Conservation (phyloP, 2,888 invertebrate genomes). For the Ormyrus rosae region DNA sequence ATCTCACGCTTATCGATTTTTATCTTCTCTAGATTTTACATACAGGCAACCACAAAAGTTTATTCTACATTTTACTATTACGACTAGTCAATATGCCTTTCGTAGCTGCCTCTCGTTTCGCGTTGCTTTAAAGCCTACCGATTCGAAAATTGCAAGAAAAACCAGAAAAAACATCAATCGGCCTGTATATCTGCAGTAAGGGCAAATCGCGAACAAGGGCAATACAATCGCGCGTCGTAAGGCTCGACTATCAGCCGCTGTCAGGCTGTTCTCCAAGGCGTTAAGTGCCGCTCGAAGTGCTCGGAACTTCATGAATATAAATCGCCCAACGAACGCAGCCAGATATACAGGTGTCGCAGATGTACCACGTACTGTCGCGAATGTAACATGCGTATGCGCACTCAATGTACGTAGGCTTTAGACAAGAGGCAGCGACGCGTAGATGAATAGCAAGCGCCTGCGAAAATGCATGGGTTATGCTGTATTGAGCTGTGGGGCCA, state of each 20-base stretch:
- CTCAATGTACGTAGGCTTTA: conserved; percentile 7
- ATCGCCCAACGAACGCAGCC: conserved; percentile 28
- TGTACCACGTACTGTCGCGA: not conserved
- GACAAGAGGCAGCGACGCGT: conserved; percentile 62
- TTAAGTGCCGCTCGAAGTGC: conserved; percentile 37
- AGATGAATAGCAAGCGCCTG: conserved; percentile 71
- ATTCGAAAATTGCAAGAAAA: too few relatives aligned
- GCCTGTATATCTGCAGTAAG: too few relatives aligned
- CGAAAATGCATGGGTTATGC: conserved; percentile 74
- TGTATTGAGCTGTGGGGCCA: conserved; percentile 73
- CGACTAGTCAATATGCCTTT: conserved; percentile 29
- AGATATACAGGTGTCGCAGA: not conserved
- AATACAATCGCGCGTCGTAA: not conserved
- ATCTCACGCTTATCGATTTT: conserved; percentile 28
- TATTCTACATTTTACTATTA: conserved; percentile 17
- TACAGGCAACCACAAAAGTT: conserved; percentile 15
- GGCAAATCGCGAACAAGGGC: too few relatives aligned
- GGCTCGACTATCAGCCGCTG: not conserved
- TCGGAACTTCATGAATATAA: conserved; percentile 51
- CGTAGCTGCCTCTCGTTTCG: conserved; percentile 44
- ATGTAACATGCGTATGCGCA: not conserved
- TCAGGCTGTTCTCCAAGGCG: not conserved
- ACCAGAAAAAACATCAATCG: too few relatives aligned
- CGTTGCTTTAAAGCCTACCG: too few relatives aligned
- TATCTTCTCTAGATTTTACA: conserved; percentile 25